These are phyloP conservation scores for Ceyx erithaca DNA, from an alignment of 2,797 vertebrate genomes.

Conservation along the genomic window DNA sequence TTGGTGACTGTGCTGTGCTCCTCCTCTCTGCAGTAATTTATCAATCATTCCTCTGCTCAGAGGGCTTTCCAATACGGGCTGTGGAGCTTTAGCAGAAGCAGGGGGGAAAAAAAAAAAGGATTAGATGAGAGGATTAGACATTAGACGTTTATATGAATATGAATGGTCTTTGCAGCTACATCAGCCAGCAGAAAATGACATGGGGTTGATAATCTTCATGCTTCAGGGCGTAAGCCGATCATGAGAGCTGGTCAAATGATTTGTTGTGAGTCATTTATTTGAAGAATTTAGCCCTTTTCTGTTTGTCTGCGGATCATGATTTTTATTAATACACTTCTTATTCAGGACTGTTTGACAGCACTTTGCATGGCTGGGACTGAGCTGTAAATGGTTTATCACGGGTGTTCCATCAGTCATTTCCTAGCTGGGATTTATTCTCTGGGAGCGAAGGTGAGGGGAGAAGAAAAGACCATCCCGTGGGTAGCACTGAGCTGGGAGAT, in stretches of 20 bases:
- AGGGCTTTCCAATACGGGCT: slow-evolving; percentile 3
- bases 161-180: slow-evolving; percentile 65
- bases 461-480: not conserved
- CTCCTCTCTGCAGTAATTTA: slow-evolving; percentile 19
- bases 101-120: not conserved
- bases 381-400: not conserved
- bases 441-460: not conserved
- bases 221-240: slow-evolving; percentile 57
- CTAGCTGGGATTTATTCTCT: not conserved
- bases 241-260: slow-evolving; percentile 53
- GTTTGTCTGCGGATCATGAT: not conserved
- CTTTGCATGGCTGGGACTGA: not conserved
- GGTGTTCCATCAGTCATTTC: not conserved
- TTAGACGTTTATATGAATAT: slow-evolving; percentile 68
- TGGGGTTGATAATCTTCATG: slow-evolving; percentile 67
- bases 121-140: slow-evolving; percentile 47
- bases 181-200: slow-evolving; percentile 66
- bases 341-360: not conserved
- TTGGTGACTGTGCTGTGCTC: not conserved
- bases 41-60: slow-evolving; percentile 47
- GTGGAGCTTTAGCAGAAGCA: slow-evolving; percentile 15
- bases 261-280: slow-evolving; percentile 59
- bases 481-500: not conserved
- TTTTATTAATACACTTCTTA: slow-evolving; percentile 13
- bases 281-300: slow-evolving; percentile 42